Base-by-base conservation (phyloP, 2,113 vertebrate genomes). In the Neolamprologus tretocephalus region DNA sequence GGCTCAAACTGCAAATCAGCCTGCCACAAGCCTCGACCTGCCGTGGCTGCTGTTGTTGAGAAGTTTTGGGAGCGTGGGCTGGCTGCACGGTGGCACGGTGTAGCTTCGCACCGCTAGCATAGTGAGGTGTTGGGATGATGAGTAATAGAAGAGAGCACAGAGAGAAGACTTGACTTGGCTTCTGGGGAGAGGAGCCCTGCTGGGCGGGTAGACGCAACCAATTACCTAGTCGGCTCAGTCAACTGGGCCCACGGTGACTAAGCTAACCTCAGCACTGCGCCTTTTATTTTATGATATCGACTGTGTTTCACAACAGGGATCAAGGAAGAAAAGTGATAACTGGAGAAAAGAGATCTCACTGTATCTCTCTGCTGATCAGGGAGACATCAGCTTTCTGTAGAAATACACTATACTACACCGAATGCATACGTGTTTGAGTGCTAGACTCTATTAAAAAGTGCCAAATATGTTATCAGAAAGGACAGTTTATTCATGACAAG, bases 11-110 rank as follows among this genome's bases (percentile, higher is more conserved):
- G 92, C 85, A 93, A 95, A 93, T 94, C 92, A 93, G 91, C 81
- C 91, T 82, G 92, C 92, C 93, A 95, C 94, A 95, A 95, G 94
- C 92, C 92, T 87, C 90, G 87, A 95, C 95, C 93, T 92, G 91
- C 87, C 80, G 55, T 79, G 79, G 82, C 87, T 90, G 89, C 81
- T 94, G 90, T 89, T 93, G 88, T 88, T 68, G 89, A 87, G 88
- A 91, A 91, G 93, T 94, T 93, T 75, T 87, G 68, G 86, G 91
- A 89, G 94, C 89, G 91, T 93, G 93, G 93, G 95, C 81, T 66
- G 93, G 89, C 90, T 88, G 87, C 83, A 80, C 8, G 84, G 92
- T 33, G 73, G 91, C 89, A 71, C 83, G 85, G 61, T 82, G 89
- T 26, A 86, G 93, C 83, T 87, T 85, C 31, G 45, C 89, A 85